Evolutionary conservation across 1,140 invertebrate genomes (phyloP).

Genomic region (Ectropis grisescens): DNA sequence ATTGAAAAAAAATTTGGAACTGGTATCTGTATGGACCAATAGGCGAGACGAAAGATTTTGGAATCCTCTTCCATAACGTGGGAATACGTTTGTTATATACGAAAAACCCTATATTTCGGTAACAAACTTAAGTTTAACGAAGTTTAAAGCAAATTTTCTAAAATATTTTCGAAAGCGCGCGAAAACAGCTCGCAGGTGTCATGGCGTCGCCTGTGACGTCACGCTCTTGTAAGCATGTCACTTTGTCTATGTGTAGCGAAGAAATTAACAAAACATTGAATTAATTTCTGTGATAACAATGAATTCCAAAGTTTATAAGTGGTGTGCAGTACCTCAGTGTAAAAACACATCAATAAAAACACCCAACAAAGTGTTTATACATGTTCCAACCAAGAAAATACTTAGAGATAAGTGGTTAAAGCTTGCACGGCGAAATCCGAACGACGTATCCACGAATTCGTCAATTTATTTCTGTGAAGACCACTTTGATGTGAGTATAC

Average conservation of each 20-base stretch:
- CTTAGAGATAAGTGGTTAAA: slow-evolving; percentile 18
- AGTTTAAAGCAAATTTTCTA: neutral
- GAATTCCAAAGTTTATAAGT: slow-evolving; percentile 12
- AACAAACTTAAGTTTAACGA: too few relatives aligned
- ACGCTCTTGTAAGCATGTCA: neutral
- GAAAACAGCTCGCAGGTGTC: neutral
- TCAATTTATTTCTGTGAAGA: slow-evolving; percentile 15
- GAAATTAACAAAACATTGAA: slow-evolving; percentile 1
- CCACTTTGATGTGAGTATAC: slow-evolving; percentile 4
- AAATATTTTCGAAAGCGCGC: neutral
- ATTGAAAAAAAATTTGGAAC: too few relatives aligned
- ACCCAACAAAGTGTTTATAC: slow-evolving; percentile 11
- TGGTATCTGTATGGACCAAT: too few relatives aligned
- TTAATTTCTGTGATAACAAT: neutral
- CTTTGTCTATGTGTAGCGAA: neutral
- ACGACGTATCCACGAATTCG: neutral
- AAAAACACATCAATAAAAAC: slow-evolving; percentile 12
- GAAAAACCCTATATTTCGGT: too few relatives aligned
- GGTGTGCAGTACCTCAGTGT: slow-evolving; percentile 10
- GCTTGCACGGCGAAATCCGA: slow-evolving; percentile 11
- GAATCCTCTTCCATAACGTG: too few relatives aligned
- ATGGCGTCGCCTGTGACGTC: slow-evolving; percentile 1
- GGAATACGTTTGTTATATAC: too few relatives aligned
- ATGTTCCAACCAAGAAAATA: slow-evolving; percentile 16
- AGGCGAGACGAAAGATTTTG: too few relatives aligned